Base-by-base conservation (phyloP, 2,113 vertebrate species). In the Sylvilagus bachmani region DNA sequence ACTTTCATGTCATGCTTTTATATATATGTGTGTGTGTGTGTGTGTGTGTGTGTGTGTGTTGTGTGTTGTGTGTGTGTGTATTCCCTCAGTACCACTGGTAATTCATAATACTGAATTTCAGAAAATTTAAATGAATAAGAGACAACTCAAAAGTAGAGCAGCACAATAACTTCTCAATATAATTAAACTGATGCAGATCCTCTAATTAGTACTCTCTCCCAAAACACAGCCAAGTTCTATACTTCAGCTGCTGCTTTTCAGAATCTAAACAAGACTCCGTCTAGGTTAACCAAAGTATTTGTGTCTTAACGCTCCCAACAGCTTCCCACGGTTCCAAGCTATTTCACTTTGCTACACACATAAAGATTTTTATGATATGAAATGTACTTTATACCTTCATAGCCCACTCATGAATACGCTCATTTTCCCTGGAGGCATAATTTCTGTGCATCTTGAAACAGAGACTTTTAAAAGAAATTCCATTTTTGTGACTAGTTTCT, bases 401-500 rank as follows among this genome's bases (percentile, higher is more conserved):
- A 74, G 33, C 17, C 36, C 33, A 82, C 25, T 91, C 38, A 75
- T 62, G 87, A 97, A 83, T 83, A 89, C 2, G 8, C 24, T 95
- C 71, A 38, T 73, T 92, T 96, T 78, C 0, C 0, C 27, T 80
- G 24, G 9, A 53, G 90, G 25, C 55, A 89, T 36, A 94, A 33
- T 75, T 89, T 95, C 94, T 53, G 62, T 64, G 73, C 5, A 69
- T 74, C 33, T 86, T 1, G 0, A 49, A 67, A 58, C 21, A 84
- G 75, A 77, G 21, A 58, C 70, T 86, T 69, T 6, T 82, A 86
- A 94, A 97, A 64, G 24, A 94, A 73, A 94, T 44, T 70, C n/a
- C 88, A 92, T 95, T 91, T 91, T 55, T 89, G 10, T 96, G 53
- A 67, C 27, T n/a, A 91, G 82, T 78, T 95, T 62, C 89, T 97